Percentiles rank a stretch among this genome's conserved stretches.
These are phyloP conservation scores for Hylyphantes graminicola DNA, from an alignment of 1,140 invertebrate species.

Conservation along the genomic window DNA sequence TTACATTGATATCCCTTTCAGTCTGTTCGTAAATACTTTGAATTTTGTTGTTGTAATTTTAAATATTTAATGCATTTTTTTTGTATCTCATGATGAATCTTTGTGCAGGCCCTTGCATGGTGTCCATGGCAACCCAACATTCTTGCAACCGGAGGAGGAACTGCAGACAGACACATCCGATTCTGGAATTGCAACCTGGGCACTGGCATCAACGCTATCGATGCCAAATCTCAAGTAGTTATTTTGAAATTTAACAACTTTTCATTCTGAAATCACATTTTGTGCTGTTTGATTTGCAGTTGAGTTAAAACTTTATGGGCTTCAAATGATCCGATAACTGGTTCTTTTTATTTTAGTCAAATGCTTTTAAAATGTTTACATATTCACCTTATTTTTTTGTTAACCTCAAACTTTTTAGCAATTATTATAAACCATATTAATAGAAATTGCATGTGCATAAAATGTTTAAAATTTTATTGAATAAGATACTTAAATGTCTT, in stretches of 20 bases:
- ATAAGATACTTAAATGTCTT: too few species aligned
- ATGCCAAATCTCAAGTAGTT: conserved; percentile 88
- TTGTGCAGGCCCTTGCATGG: conserved; percentile 93
- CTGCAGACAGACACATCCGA: conserved; percentile 83
- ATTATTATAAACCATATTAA: too few species aligned
- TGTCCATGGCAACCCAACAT: conserved; percentile 93
- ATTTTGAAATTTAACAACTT: neutral
- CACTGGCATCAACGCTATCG: conserved; percentile 81
- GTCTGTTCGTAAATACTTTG: too few species aligned
- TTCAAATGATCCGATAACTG: neutral
- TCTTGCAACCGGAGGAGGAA: conserved; percentile 95
- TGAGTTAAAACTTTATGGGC: neutral
- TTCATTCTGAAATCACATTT: neutral
- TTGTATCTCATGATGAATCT: conserved; percentile 70
- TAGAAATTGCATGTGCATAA: too few species aligned
- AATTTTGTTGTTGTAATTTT: too few species aligned
- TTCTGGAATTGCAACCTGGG: conserved; percentile 96
- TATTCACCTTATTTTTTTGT: neutral
- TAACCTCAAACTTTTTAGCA: too few species aligned
- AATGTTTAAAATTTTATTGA: too few species aligned
- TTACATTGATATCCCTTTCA: neutral
- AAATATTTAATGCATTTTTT: too few species aligned
- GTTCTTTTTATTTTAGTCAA: neutral
- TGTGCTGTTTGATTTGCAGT: neutral
- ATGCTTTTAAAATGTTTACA: conserved; percentile 15